These are phyloP conservation scores for Dermochelys coriacea DNA, from an alignment of 2,797 vertebrate species.

Conservation along the genomic window DNA sequence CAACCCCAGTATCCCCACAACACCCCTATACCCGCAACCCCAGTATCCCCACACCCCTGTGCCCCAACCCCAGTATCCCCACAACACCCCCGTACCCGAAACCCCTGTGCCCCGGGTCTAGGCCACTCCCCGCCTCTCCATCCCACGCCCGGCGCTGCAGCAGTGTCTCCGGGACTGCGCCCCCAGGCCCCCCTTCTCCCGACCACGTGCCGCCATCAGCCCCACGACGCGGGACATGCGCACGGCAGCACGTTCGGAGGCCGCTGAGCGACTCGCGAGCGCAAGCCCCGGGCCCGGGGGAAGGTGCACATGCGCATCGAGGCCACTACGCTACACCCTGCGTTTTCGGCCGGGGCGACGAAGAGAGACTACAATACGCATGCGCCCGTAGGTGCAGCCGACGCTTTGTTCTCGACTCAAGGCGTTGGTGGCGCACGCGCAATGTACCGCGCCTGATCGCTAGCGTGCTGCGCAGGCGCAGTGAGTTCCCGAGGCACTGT, in stretches of 20 bases:
- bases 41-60: too few species aligned
- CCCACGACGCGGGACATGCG: not conserved
- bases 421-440: not conserved
- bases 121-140: too few species aligned
- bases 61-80: too few species aligned
- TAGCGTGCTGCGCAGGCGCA: not conserved
- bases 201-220: not conserved
- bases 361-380: not conserved
- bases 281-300: not conserved
- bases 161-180: too few species aligned
- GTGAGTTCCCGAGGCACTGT: too few species aligned
- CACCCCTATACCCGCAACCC: too few species aligned
- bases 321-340: not conserved
- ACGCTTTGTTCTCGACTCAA: not conserved
- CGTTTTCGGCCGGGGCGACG: not conserved
- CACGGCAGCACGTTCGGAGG: not conserved
- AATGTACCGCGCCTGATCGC: fast-evolving
- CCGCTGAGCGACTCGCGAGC: too few species aligned
- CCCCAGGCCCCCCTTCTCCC: too few species aligned
- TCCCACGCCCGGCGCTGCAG: too few species aligned
- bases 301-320: not conserved
- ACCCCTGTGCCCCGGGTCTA: too few species aligned
- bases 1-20: too few species aligned
- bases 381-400: fast-evolving
- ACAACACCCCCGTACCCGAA: too few species aligned